Evolutionary conservation across 1,140 invertebrate genomes (phyloP).

Genomic region (Diachasma alloeum): DNA sequence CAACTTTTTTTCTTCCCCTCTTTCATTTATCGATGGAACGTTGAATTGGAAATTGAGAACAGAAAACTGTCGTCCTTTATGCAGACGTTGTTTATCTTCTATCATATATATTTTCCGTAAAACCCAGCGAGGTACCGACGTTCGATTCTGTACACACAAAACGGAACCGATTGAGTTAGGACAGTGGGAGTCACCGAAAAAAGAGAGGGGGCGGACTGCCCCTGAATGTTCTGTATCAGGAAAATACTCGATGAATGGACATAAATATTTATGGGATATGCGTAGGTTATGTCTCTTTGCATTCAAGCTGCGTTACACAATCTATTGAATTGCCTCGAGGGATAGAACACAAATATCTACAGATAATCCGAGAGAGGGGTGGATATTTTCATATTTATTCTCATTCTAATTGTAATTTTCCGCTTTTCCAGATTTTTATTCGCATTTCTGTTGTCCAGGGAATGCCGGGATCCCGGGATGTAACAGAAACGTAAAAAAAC

Average conservation of each 20-base stretch:
- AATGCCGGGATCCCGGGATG: too few species aligned
- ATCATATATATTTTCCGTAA: too few species aligned
- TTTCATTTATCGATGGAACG: too few species aligned
- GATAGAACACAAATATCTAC: too few species aligned
- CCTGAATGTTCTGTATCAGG: background rate
- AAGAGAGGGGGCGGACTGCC: background rate
- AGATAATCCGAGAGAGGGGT: background rate
- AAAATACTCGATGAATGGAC: background rate
- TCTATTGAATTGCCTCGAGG: background rate
- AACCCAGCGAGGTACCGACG: too few species aligned
- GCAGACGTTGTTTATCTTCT: too few species aligned
- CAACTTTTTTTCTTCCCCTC: too few species aligned
- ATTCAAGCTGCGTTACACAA: background rate
- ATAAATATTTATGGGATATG: conserved; percentile 21
- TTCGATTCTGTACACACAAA: too few species aligned
- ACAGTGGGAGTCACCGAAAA: background rate
- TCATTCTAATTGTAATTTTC: background rate
- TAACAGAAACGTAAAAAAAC: background rate
- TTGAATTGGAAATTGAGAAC: too few species aligned
- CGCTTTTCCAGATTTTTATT: background rate
- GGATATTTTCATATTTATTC: background rate
- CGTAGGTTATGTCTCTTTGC: background rate
- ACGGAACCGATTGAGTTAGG: too few species aligned
- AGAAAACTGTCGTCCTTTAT: too few species aligned
- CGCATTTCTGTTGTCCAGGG: too few species aligned